Evolutionary conservation across 2,888 invertebrate species (phyloP).

Genomic region (Uloborus plumipes): DNA sequence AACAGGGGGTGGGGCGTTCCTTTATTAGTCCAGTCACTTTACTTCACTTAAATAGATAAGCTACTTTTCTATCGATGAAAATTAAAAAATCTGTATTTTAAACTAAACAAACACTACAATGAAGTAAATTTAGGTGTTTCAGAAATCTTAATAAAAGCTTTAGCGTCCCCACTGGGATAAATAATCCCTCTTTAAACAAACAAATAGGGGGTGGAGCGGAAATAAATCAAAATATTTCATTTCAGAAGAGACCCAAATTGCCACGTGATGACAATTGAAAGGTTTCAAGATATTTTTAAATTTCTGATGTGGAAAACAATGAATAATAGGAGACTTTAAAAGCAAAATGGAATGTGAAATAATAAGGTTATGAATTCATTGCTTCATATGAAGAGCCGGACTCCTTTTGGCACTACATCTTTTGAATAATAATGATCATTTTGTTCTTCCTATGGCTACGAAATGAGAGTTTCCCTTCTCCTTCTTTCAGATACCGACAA

Average conservation of each 20-base stretch:
- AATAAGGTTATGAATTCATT: constrained; percentile 51
- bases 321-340: constrained; percentile 14
- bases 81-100: too few species aligned
- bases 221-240: constrained; percentile 4
- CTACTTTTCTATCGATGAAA: too few species aligned
- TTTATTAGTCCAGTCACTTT: too few species aligned
- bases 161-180: too few species aligned
- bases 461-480: constrained; percentile 41
- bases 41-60: too few species aligned
- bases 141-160: too few species aligned
- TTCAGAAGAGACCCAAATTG: constrained; percentile 18
- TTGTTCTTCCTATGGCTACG: constrained; percentile 41
- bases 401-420: constrained; percentile 22
- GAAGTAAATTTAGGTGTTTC: too few species aligned
- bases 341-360: constrained; percentile 11
- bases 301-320: constrained; percentile 42
- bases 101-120: too few species aligned
- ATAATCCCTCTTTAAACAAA: too few species aligned
- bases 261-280: constrained; percentile 26
- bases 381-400: constrained; percentile 24
- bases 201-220: neutral
- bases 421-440: constrained; percentile 57
- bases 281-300: constrained; percentile 15
- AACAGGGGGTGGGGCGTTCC: too few species aligned
- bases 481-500: constrained; percentile 19